Conservation (phyloP, 2,113 vertebrate species). For the Cryptotis parvus region DNA sequence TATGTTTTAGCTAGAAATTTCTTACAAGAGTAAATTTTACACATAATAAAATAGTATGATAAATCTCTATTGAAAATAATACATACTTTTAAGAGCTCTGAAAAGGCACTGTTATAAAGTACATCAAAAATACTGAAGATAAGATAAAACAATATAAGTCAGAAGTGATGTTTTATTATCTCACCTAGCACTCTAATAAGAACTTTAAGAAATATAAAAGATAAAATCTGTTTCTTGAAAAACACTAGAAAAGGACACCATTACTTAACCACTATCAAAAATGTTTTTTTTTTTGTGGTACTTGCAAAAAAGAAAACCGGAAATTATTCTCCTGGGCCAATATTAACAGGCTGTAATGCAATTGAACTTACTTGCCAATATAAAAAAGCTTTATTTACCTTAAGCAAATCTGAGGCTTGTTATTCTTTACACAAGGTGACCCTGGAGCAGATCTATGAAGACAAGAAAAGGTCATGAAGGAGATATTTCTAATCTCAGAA, state of each 20-base stretch:
- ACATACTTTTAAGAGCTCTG: neutral
- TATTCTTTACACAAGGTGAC: neutral
- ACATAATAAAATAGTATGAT: neutral
- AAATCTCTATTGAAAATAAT: neutral
- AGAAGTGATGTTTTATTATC: conserved; percentile 14
- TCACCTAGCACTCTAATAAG: neutral
- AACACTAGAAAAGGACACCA: fast-evolving
- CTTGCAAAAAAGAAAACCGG: neutral
- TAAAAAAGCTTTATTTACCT: neutral
- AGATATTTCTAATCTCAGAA: conserved; percentile 19
- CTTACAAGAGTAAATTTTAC: conserved; percentile 1
- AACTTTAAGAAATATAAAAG: neutral
- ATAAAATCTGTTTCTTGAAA: neutral
- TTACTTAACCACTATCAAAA: neutral
- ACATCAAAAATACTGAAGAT: neutral
- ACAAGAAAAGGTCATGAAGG: conserved; percentile 1
- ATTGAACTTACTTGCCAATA: conserved; percentile 1
- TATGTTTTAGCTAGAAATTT: neutral
- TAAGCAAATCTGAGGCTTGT: neutral
- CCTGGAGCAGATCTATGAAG: neutral
- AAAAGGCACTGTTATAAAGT: neutral
- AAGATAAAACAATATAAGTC: conserved; percentile 16
- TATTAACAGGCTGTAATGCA: neutral
- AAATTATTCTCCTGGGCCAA: neutral
- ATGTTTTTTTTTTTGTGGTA: neutral